Percentiles rank a stretch among this genome's conserved stretches.
phyloP scores from a whole-genome alignment of 2,888 invertebrate species.

The Volucella inflata region DNA sequence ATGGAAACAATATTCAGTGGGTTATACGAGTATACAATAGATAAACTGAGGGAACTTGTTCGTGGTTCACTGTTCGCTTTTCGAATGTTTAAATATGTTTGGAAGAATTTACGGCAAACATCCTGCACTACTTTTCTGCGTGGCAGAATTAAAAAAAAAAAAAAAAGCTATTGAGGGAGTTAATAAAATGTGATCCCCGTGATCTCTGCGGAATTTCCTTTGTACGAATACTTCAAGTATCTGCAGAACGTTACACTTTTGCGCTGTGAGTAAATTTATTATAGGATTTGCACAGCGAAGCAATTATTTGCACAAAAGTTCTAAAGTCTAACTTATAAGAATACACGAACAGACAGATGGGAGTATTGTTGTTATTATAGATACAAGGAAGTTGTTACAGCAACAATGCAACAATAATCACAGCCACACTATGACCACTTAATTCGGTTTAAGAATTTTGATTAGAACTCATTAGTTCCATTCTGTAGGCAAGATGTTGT shows the following conservation, averaged over 20 bases:
- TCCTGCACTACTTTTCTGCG: neutral
- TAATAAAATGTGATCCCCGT: constrained; percentile 23
- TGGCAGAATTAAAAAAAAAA: constrained; percentile 21
- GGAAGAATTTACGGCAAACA: constrained; percentile 9
- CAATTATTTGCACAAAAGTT: constrained; percentile 41
- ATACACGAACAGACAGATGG: constrained; percentile 7
- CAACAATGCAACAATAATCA: constrained; percentile 6
- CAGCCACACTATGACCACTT: constrained; percentile 39
- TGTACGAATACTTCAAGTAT: constrained; percentile 4
- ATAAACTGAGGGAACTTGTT: neutral
- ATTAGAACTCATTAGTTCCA: constrained; percentile 74
- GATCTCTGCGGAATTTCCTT: constrained; percentile 40
- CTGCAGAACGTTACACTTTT: constrained; percentile 13
- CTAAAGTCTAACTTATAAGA: constrained; percentile 22
- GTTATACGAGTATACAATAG: neutral
- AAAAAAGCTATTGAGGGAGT: constrained; percentile 27
- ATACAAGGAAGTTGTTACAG: constrained; percentile 48
- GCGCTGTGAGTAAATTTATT: constrained; percentile 46
- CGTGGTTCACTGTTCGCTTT: neutral
- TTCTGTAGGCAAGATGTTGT: constrained; percentile 43
- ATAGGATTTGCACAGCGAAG: constrained; percentile 29
- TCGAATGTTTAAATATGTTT: constrained; percentile 19
- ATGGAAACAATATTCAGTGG: neutral
- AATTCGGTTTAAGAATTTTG: constrained; percentile 70
- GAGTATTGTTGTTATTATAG: constrained; percentile 6